These are phyloP conservation scores for Anolis sagrei DNA, from an alignment of 2,113 vertebrate species.

Conservation along the genomic window DNA sequence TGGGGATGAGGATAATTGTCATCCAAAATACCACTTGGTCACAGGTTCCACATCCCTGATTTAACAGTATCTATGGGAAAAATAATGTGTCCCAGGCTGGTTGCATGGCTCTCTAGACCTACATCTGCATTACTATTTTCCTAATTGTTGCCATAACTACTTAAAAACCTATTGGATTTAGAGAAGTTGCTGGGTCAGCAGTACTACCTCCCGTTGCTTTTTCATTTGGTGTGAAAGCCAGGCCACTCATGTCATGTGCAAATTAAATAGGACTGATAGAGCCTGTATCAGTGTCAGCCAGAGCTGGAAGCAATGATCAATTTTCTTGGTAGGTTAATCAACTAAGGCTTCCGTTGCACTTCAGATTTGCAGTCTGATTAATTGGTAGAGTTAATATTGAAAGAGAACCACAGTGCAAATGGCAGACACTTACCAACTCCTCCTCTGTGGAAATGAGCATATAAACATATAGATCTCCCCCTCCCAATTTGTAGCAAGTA, in stretches of 20 bases:
- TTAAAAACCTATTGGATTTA: not conserved
- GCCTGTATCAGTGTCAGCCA: not conserved
- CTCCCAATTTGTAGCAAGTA: not conserved
- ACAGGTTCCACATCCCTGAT: not conserved
- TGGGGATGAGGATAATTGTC: not conserved
- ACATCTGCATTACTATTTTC: not conserved
- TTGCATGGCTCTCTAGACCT: not conserved
- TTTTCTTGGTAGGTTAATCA: constrained; percentile 5
- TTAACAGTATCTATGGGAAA: not conserved
- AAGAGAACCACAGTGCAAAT: not conserved
- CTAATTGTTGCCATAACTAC: not conserved
- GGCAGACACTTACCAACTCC: not conserved
- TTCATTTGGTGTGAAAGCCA: not conserved
- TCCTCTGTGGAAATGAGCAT: not conserved
- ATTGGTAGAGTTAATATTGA: not conserved
- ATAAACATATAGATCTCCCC: not conserved
- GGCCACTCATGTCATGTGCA: not conserved
- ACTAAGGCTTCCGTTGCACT: not conserved
- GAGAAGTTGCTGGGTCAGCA: not conserved
- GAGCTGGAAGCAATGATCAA: not conserved
- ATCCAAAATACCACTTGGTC: not conserved
- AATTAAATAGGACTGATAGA: not conserved
- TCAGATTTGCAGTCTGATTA: constrained; percentile 1
- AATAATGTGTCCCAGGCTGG: not conserved
- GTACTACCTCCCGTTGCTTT: not conserved